Conservation (phyloP, 2,113 vertebrate species). For the Sapajus apella region DNA sequence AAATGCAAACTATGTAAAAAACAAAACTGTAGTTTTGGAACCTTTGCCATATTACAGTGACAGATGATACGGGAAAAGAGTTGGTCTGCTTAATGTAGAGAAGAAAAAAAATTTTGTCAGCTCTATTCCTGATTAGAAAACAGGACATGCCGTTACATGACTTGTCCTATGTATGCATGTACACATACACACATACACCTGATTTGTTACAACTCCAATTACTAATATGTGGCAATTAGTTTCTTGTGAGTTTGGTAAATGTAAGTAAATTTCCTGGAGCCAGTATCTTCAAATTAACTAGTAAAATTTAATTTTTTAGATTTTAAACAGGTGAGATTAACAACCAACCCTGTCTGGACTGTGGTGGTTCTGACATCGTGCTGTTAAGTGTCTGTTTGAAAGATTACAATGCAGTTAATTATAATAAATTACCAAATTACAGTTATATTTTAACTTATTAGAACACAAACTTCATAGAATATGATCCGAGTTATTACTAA, state of each 20-base stretch:
- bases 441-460: background rate
- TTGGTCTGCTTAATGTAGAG: background rate
- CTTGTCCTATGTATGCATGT: background rate
- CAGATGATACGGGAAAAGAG: background rate
- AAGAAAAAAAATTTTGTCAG: background rate
- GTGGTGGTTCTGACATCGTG: background rate
- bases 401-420: background rate
- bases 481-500: background rate
- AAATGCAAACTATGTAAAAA: constrained; percentile 11
- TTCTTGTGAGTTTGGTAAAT: background rate
- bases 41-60: background rate
- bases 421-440: background rate
- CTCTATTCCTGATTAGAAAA: background rate
- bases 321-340: background rate
- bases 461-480: constrained; percentile 11
- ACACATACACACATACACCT: background rate
- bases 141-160: background rate
- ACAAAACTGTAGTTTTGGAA: background rate
- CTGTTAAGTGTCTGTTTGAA: background rate
- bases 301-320: background rate
- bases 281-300: background rate
- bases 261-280: background rate
- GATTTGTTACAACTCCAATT: background rate
- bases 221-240: background rate
- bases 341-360: background rate